Percentiles rank a stretch among this genome's conserved stretches.
phyloP scores from a whole-genome alignment of 1,140 invertebrate species.

The Pomacea maculata region DNA sequence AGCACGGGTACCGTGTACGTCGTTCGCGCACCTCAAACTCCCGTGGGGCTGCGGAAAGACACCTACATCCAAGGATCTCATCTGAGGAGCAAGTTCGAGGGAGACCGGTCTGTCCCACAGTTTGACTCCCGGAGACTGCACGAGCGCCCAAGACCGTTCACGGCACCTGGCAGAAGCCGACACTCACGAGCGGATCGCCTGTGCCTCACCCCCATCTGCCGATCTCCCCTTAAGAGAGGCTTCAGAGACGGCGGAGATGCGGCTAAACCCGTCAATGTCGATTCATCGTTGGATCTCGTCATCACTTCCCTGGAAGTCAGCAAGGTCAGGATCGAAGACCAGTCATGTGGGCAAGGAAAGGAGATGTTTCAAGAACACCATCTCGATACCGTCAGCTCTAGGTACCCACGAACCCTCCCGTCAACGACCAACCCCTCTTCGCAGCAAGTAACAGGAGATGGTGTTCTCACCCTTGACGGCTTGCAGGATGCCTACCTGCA shows the following conservation, averaged over 20 bases:
- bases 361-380: no score
- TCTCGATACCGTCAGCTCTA: no score
- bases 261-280: background rate
- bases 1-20: constrained; percentile 23
- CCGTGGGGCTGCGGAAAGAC: constrained; percentile 14
- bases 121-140: background rate
- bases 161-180: background rate
- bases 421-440: background rate
- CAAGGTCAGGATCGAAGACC: background rate
- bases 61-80: constrained; percentile 15
- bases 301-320: constrained; percentile 4
- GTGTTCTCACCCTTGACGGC: background rate
- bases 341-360: background rate
- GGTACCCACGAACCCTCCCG: no score
- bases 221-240: background rate
- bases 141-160: constrained; percentile 8
- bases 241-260: background rate
- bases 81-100: constrained; percentile 2
- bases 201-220: background rate
- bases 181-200: background rate
- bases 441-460: background rate
- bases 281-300: constrained; percentile 6
- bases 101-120: background rate
- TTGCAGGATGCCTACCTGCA: background rate
- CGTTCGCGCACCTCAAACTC: constrained; percentile 5